These are phyloP conservation scores for Salvelinus sp. DNA, from an alignment of 2,113 vertebrate genomes.

Conservation along the genomic window DNA sequence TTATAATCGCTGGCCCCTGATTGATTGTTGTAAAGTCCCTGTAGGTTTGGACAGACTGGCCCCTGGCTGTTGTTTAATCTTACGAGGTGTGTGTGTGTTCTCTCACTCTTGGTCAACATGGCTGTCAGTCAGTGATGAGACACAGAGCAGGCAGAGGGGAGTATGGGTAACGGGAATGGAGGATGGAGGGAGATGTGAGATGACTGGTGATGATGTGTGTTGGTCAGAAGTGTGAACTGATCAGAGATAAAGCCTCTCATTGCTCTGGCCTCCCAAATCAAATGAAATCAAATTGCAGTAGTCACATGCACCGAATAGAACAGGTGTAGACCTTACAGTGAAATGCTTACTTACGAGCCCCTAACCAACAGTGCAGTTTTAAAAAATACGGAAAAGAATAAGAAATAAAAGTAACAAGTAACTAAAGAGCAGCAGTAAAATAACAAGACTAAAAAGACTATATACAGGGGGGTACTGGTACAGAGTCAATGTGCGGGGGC, in stretches of 20 bases:
- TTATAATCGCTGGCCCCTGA: neutral
- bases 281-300: too few relatives aligned
- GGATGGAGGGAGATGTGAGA: too few relatives aligned
- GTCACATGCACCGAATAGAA: too few relatives aligned
- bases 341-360: too few relatives aligned
- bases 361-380: too few relatives aligned
- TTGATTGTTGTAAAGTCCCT: neutral
- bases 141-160: neutral
- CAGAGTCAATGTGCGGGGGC: too few relatives aligned
- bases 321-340: too few relatives aligned
- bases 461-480: too few relatives aligned
- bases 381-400: too few relatives aligned
- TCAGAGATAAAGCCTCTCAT: neutral
- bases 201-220: neutral
- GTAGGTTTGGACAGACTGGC: neutral
- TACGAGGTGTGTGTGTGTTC: neutral
- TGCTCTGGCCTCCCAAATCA: neutral
- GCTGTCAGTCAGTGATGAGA: neutral
- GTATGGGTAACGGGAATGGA: neutral
- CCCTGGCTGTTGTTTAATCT: neutral
- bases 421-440: too few relatives aligned
- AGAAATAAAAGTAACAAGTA: too few relatives aligned
- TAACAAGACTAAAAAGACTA: too few relatives aligned
- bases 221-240: neutral
- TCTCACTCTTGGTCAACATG: neutral